Conservation (phyloP, 2,888 invertebrate genomes). For the Ceramica pisi region DNA sequence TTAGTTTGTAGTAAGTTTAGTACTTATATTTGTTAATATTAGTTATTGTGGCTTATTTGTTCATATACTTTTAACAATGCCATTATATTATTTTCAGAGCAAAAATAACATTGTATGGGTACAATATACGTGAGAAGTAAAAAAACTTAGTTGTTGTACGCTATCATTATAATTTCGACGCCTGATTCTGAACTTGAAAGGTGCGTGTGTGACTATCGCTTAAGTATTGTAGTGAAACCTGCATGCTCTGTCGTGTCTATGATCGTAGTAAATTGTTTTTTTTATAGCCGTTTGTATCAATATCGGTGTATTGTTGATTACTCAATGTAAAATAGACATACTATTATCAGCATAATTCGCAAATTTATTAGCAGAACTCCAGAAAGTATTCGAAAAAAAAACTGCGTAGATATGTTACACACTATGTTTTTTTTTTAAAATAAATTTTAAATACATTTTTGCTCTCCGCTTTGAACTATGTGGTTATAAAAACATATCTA, state of each 20-base stretch:
- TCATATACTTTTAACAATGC: too few relatives aligned
- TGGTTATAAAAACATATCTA: too few relatives aligned
- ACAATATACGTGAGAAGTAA: neutral
- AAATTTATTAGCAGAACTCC: neutral
- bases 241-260: slow-evolving; percentile 57
- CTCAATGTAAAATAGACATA: slow-evolving; percentile 10
- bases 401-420: too few relatives aligned
- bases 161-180: slow-evolving; percentile 65
- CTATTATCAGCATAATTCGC: neutral
- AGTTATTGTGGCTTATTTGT: too few relatives aligned
- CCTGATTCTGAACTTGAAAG: slow-evolving; percentile 14
- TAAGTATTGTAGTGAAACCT: slow-evolving; percentile 67
- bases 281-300: slow-evolving; percentile 17
- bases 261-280: slow-evolving; percentile 23
- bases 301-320: slow-evolving; percentile 26
- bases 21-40: too few relatives aligned
- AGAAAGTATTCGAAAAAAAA: neutral
- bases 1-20: too few relatives aligned
- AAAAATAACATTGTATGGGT: too few relatives aligned
- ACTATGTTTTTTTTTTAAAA: neutral
- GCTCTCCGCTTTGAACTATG: too few relatives aligned
- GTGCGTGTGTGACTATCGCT: slow-evolving; percentile 19
- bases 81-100: too few relatives aligned
- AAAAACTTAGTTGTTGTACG: slow-evolving; percentile 43
- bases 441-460: neutral